Base-by-base conservation (phyloP, 2,113 vertebrate genomes). In the Protobothrops flavoviridis region DNA sequence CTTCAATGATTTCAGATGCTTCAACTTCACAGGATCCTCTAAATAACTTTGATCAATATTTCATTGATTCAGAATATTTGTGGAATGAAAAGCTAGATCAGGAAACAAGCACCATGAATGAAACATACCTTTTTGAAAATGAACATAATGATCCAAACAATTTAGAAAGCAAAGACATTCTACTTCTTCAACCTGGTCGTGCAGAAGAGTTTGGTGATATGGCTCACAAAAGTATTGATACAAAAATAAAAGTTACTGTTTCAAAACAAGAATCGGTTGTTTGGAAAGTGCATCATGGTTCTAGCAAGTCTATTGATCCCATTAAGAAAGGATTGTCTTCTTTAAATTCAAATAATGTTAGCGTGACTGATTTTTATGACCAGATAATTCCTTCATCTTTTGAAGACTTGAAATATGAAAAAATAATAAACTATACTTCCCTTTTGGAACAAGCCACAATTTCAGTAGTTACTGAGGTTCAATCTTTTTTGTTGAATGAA, bases 21-120 rank as follows among this genome's bases (percentile, higher is more conserved):
- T 95, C 94, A 57, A 91, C 96, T 5, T 94, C 94, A 87, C 59
- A 91, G 39, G 93, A 55, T 92, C 91, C 95, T 91, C 94, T 90
- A 39, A 95, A 93, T n/a, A 29, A 59, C 59, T 69, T 95, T 88
- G 91, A 93, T 56, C 59, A 2, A 74, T 50, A 95, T 95, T 96
- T 92, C 91, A 56, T 92, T 89, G 95, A 55, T 90, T 56, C 89
- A 10, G 57, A 81, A 5, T 86, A 91, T 86, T 93, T 24, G 33
- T 87, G 61, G 96, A 53, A 87, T 8, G 21, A 57, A 53, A 45
- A 93, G 17, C 64, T 95, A 92, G 93, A 56, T 8, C 90, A 92
- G 9, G 57, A 92, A 93, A 48, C 81, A 91, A 21, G 7, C 56
- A 50, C 45, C 90, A 10, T 29, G 92, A 15, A 0, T 0, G 95